Base-by-base conservation (phyloP, 2,113 vertebrate genomes). In the Lophotis ruficrista region DNA sequence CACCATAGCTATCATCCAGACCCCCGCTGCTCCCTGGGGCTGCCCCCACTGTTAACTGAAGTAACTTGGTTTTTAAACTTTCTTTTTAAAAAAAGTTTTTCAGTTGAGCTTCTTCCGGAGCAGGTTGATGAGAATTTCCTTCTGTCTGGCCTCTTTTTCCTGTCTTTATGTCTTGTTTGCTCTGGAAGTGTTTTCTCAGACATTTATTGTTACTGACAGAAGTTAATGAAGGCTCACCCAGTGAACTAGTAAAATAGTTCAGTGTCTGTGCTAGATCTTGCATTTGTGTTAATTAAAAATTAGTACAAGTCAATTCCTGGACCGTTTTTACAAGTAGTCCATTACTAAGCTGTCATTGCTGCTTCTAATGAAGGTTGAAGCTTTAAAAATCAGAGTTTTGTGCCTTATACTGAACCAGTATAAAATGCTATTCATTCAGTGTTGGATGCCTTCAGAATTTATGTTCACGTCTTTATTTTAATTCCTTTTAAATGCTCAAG, bases 1-100 rank as follows among this genome's bases (percentile, higher is more conserved):
- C 20, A 27, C 19, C 10, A 14, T 9, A 31, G 47, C 45, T 45
- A 4, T 24, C 27, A 31, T 25, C 56, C 47, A 78, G 45, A 41
- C 22, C 21, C 57, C 6, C 0, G 0, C 47, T 1, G 5, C 4
- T 31, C 54, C 33, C 3, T 1, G 1, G 13, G 65, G 15, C 47
- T 91, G 45, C 43, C 33, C 45, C 2, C 2, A 1, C 33, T 85
- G 28, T 24, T 35, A 35, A 35, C 5, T 85, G 23, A 45, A 78
- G 3, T n/a, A 68, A 65, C 14, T 65, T 81, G 9, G 0, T 13
- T 70, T 70, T 84, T 50, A 33, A 87, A 56, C 2, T 60, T 86
- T 43, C n/a, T 43, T 43, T 43, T 43, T 4, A 4, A 2, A 66
- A 56, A 61, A 18, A 2, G 8, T 19, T 51, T 53, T 56, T 66